Evolutionary conservation across 2,113 vertebrate species (phyloP).

Genomic region (Entomyzon cyanotis): DNA sequence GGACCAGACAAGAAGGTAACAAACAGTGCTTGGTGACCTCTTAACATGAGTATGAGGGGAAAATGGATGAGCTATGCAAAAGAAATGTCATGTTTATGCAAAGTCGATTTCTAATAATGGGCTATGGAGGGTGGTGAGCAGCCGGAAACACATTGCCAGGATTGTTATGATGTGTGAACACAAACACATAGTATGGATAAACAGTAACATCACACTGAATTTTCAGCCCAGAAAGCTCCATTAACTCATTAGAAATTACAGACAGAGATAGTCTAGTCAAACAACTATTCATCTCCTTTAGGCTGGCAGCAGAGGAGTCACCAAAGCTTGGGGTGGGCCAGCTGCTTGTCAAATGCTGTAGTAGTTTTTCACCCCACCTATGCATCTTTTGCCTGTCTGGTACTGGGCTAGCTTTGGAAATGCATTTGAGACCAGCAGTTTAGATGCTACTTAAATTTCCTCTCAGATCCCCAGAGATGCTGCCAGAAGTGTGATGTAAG

Average conservation of each 20-base stretch:
- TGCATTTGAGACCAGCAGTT: background rate
- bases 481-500: background rate
- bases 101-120: slow-evolving; percentile 67
- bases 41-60: background rate
- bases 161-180: slow-evolving; percentile 32
- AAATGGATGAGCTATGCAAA: slow-evolving; percentile 40
- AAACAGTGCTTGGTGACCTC: background rate
- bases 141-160: slow-evolving; percentile 65
- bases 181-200: background rate
- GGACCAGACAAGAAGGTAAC: background rate
- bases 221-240: slow-evolving; percentile 12
- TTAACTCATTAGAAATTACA: slow-evolving; percentile 11
- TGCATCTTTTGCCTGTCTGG: background rate
- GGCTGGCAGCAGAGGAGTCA: background rate
- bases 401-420: background rate
- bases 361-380: background rate
- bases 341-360: background rate
- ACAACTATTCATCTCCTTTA: background rate
- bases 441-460: background rate
- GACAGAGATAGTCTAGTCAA: background rate
- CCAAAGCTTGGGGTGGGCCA: background rate
- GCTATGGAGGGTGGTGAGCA: slow-evolving; percentile 23
- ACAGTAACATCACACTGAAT: background rate
- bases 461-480: background rate
- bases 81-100: slow-evolving; percentile 52